Percentiles rank a stretch among this genome's conserved stretches.
Conservation (phyloP, 2,113 vertebrate genomes). For the Oncorhynchus gorbuscha region DNA sequence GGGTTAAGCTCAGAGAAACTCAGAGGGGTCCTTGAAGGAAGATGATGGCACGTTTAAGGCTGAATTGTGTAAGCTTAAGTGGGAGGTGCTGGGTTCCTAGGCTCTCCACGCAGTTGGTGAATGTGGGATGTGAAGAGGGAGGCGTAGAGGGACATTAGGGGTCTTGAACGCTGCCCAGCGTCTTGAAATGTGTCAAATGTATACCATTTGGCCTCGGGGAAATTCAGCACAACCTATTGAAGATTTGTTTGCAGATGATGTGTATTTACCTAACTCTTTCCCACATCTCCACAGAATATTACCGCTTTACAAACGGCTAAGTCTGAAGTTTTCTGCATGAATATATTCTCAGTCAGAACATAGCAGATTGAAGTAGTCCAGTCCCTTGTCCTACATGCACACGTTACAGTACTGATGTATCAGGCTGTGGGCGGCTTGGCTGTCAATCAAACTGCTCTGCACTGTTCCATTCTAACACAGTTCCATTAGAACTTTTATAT, state of each 20-base stretch:
- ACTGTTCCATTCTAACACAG: conserved; percentile 43
- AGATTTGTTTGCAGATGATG: too few species aligned
- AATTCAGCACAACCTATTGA: not conserved
- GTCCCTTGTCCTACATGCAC: not conserved
- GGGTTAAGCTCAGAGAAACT: not conserved
- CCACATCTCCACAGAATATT: too few species aligned
- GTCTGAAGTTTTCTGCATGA: too few species aligned
- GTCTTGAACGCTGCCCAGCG: not conserved
- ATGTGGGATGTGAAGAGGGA: not conserved
- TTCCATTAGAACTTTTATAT: conserved; percentile 49
- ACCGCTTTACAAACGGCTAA: too few species aligned
- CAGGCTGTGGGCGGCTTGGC: conserved; percentile 9
- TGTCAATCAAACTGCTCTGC: conserved; percentile 44
- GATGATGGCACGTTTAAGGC: not conserved
- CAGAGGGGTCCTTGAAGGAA: not conserved
- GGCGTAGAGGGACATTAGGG: not conserved
- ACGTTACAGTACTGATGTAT: not conserved
- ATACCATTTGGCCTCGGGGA: not conserved
- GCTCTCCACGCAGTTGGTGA: not conserved
- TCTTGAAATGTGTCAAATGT: not conserved
- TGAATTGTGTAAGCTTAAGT: not conserved
- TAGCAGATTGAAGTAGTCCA: not conserved
- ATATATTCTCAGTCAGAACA: not conserved
- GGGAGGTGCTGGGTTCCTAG: not conserved
- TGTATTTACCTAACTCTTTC: too few species aligned